These are phyloP conservation scores for Hyposoter dolosus DNA, from an alignment of 2,888 invertebrate species.

Conservation along the genomic window DNA sequence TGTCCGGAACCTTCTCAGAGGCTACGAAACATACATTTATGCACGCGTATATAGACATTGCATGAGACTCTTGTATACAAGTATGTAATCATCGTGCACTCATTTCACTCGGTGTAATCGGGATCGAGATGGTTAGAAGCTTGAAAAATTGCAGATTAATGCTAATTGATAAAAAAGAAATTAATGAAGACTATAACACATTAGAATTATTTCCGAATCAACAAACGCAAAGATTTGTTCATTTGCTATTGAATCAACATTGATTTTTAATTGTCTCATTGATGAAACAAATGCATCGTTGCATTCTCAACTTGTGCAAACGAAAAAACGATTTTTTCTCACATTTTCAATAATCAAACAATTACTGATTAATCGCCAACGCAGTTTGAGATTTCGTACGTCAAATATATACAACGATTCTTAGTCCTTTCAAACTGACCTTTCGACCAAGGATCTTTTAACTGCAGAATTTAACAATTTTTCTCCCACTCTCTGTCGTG, in stretches of 20 bases:
- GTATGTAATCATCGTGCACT: slow-evolving; percentile 34
- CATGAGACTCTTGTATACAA: not conserved
- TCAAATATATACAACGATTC: not conserved
- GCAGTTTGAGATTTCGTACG: not conserved
- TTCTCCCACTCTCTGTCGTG: too few relatives aligned
- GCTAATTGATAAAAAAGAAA: not conserved
- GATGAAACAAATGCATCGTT: not conserved
- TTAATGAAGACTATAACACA: not conserved
- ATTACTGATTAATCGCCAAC: not conserved
- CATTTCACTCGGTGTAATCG: slow-evolving; percentile 33
- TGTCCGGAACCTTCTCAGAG: slow-evolving; percentile 21
- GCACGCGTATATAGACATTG: slow-evolving; percentile 8
- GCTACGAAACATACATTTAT: slow-evolving; percentile 31
- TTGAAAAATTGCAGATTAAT: slow-evolving; percentile 33
- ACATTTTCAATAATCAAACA: not conserved
- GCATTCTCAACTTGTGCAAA: not conserved
- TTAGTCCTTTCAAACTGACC: slow-evolving; percentile 36
- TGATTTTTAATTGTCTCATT: not conserved
- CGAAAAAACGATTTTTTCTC: not conserved
- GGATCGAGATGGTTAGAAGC: slow-evolving; percentile 24
- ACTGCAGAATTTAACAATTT: not conserved
- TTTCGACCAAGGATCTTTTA: slow-evolving; percentile 41
- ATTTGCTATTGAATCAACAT: not conserved
- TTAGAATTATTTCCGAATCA: not conserved
- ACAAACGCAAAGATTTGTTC: not conserved